These are phyloP conservation scores for Coracopsis vasa DNA, from an alignment of 2,113 vertebrate genomes.

Conservation along the genomic window DNA sequence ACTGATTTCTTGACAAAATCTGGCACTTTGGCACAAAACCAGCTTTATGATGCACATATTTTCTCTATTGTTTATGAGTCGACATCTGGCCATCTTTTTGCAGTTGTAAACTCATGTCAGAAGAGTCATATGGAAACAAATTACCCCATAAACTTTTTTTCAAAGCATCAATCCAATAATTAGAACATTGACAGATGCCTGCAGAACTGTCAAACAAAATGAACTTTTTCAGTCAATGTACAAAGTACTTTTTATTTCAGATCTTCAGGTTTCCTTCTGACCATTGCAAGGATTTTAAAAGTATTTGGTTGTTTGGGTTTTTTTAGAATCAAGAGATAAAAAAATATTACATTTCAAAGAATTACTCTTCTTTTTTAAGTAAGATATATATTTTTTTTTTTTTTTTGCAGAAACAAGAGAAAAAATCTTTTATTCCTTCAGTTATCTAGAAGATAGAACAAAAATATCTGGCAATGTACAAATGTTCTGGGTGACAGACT, in stretches of 20 bases:
- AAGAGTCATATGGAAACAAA: not conserved
- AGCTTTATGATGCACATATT: not conserved
- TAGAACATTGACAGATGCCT: not conserved
- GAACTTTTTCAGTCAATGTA: not conserved
- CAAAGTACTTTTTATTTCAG: not conserved
- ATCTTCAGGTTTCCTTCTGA: not conserved
- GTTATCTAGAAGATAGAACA: not conserved
- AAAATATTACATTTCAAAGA: not conserved
- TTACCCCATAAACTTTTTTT: not conserved
- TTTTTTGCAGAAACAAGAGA: not conserved
- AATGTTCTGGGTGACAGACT: not conserved
- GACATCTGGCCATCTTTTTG: not conserved
- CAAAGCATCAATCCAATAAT: not conserved
- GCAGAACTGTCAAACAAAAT: not conserved
- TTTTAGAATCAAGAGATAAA: not conserved
- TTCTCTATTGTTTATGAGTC: not conserved
- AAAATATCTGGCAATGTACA: not conserved
- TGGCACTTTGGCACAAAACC: not conserved
- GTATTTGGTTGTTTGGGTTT: rapidly evolving
- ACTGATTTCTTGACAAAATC: not conserved
- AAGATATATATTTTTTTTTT: not conserved
- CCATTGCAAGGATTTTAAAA: not conserved
- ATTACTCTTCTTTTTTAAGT: not conserved
- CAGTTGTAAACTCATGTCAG: not conserved
- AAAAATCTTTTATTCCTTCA: not conserved